Evolutionary conservation across 92 coral and sea anemone species (phyloP).

Genomic region (Diadumene lineata): DNA sequence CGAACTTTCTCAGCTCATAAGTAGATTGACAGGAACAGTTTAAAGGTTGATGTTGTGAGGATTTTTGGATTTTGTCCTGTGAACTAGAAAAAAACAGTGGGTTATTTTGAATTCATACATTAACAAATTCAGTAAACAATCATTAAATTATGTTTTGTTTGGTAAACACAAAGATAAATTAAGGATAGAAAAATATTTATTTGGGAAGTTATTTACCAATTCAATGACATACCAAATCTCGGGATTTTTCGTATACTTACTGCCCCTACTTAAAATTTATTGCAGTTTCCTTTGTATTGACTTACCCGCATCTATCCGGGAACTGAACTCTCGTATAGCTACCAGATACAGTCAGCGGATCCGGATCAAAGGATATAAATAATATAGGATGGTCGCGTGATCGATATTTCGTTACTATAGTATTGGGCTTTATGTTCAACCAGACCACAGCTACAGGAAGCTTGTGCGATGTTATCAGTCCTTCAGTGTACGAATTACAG

Average conservation of each 20-base stretch:
- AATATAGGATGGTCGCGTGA: conserved; percentile 50
- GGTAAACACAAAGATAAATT: too few relatives aligned
- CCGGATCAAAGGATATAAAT: conserved; percentile 58
- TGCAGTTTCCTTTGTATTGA: neutral
- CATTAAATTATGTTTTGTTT: too few relatives aligned
- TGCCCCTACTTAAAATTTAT: too few relatives aligned
- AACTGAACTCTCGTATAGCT: conserved; percentile 54
- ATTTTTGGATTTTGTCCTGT: conserved; percentile 6
- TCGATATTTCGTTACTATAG: conserved; percentile 23
- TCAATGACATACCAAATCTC: too few relatives aligned
- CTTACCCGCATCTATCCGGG: conserved; percentile 65
- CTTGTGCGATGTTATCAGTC: conserved; percentile 40
- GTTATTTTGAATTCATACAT: too few relatives aligned
- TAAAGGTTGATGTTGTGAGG: conserved; percentile 8
- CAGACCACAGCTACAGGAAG: conserved; percentile 58
- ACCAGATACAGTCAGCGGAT: conserved; percentile 39
- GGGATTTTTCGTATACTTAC: too few relatives aligned
- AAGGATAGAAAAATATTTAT: too few relatives aligned
- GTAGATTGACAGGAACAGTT: conserved; percentile 50
- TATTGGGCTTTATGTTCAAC: conserved; percentile 30
- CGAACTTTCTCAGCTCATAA: conserved; percentile 62
- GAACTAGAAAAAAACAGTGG: neutral
- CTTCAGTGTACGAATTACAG: conserved; percentile 20
- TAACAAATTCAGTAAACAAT: too few relatives aligned
- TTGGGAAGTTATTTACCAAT: too few relatives aligned